A percentile compares a stretch with the other conserved stretches of the same genome.
Conservation (phyloP, 2,888 invertebrate genomes). For the Drosophila greeni region DNA sequence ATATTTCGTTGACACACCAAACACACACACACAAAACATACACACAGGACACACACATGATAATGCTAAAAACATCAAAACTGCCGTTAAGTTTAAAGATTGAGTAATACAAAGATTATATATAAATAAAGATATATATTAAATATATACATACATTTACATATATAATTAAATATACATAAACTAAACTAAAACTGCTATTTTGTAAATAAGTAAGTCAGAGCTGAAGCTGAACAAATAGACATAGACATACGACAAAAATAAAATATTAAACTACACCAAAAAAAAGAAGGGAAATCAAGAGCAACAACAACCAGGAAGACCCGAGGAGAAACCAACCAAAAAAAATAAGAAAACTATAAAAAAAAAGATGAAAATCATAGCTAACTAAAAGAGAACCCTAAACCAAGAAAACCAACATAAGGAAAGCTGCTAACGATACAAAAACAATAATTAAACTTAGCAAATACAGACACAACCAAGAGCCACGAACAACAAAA, state of each 20-base stretch:
- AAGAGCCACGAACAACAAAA: slow-evolving; percentile 23
- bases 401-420: slow-evolving; percentile 33
- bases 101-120: slow-evolving; percentile 54
- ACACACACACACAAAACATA: slow-evolving; percentile 40
- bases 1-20: slow-evolving; percentile 18
- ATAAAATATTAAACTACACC: slow-evolving; percentile 32
- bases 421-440: slow-evolving; percentile 69
- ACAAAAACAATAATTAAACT: slow-evolving; percentile 73
- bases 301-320: slow-evolving; percentile 5
- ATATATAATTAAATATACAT: slow-evolving; percentile 52
- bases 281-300: slow-evolving; percentile 19
- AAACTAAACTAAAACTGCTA: slow-evolving; percentile 59
- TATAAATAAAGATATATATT: slow-evolving; percentile 50
- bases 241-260: slow-evolving; percentile 55
- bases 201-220: slow-evolving; percentile 70
- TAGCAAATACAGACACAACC: slow-evolving; percentile 58
- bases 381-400: slow-evolving; percentile 50
- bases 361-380: slow-evolving; percentile 16
- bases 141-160: slow-evolving; percentile 44
- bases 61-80: slow-evolving; percentile 68
- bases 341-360: slow-evolving; percentile 16
- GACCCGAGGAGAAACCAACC: slow-evolving; percentile 23
- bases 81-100: slow-evolving; percentile 71
- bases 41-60: slow-evolving; percentile 38
- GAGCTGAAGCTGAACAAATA: slow-evolving; percentile 65